Evolutionary conservation across 2,797 vertebrate species (phyloP), one percentile per base, ranked within the genome.

Genomic region (Melanotaenia boesemani): DNA sequence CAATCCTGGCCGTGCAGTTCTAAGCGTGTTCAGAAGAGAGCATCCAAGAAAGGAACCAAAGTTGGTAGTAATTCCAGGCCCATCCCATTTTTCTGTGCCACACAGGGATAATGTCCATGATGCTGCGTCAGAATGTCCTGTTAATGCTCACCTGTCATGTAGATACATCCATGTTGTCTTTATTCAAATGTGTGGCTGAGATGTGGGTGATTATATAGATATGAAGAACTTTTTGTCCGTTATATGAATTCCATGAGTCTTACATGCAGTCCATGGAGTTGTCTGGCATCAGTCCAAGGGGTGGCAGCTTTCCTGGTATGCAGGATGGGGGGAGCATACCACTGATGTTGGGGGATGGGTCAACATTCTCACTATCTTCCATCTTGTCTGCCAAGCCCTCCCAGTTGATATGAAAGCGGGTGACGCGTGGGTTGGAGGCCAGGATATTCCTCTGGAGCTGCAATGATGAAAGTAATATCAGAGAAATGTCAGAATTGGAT

Each of bases 401-500:
- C 96, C 96, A 97, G 87, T 96, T 96, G 88, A 97, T 96, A 41
- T 96, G 96, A 84, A 97, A 97, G 46, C 95, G 95, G 13, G 96
- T 96, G 32, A 96, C 96, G 2, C 96, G 92, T 6, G 96, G 96
- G 72, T 96, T 96, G 0, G 96, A 96, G 5, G 95, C 94, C 86
- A 97, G 86, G 86, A 96, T 96, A 81, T 97, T 96, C 72, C 96
- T 94, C 80, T 96, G 96, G 66, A 97, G 93, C 96, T 97, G 74
- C 30, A 58, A 57, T 67, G 46, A 67, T n/a, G 5, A 66, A 81
- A 76, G 26, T n/a, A 22, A 46, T 0, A 26, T 22, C 0, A 4
- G 11, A 28, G 7, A 58, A 48, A 26, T 10, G 46, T 66, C 28
- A 76, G 32, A 46, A 55, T 36, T 28, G n/a, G 13, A 20, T 26